Evolutionary conservation across 2,888 invertebrate species (phyloP), one percentile per base, ranked within the genome.

Genomic region (Calephelis perditalis): DNA sequence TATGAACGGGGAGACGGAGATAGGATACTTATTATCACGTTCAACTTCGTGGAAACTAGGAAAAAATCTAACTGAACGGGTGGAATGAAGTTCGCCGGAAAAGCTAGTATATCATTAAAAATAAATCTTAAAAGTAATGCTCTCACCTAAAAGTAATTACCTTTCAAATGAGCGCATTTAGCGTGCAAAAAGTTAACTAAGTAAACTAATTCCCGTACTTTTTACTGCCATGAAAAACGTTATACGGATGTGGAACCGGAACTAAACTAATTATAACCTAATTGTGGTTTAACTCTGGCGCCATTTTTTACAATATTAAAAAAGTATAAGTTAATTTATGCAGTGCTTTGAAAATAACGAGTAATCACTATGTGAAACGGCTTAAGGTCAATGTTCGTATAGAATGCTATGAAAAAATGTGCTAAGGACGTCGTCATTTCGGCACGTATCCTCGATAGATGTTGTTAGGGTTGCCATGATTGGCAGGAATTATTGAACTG

Each of bases 391-490:
- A 86, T 68, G 86, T 69, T 79, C 88, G 76, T 70, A 67, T 66
- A 81, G 86, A 85, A 86, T 87, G 86, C 78, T 81, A 78, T 83
- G 52, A 86, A 89, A 89, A 87, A 87, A 84, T 82, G 75, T 76
- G 78, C 76, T 82, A 84, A 86, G 85, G 85, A 87, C 85, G 82
- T 77, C 76, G 35, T 52, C 52, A 76, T 73, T 77, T 79, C 71
- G 74, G 67, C 73, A 73, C 82, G 78, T 82, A 79, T 80, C 78
- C 52, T 52, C 52, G 35, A 79, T 73, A 72, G 73, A 75, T 72
- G 35, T 10, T 11, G 35, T 9, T 52, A 52, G 26, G 35, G 52
- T 52, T 35, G 26, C 52, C 52, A 52, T 35, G 10, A 52, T 35
- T 52, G 11, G 26, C 11, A 3, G 6, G 7, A 52, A 35, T 40